Percentiles rank a stretch among this genome's conserved stretches.
These are phyloP conservation scores for Bicyclus anynana DNA, from an alignment of 1,140 invertebrate genomes.

Conservation along the genomic window DNA sequence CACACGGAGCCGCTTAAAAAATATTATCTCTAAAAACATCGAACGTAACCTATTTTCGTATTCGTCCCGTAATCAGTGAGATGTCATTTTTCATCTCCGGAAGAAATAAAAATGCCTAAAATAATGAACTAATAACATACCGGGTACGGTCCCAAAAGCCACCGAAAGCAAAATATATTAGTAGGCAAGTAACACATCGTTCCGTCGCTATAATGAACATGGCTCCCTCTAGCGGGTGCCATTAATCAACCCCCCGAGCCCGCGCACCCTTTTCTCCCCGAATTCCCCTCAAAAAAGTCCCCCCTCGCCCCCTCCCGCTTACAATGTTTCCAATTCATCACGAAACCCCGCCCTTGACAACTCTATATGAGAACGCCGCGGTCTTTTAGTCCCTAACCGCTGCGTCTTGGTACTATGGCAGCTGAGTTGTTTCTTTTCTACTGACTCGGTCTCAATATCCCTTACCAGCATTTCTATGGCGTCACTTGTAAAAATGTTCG, in stretches of 20 bases:
- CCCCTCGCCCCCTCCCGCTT: conserved; percentile 45
- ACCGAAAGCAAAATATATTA: conserved; percentile 72
- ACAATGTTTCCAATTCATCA: conserved; percentile 75
- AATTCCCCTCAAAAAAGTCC: conserved; percentile 51
- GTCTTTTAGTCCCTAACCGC: conserved; percentile 42
- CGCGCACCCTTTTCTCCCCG: conserved; percentile 33
- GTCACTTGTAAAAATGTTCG: conserved; percentile 27
- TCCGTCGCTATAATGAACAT: conserved; percentile 73
- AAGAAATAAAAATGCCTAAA: conserved; percentile 71
- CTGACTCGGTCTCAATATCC: conserved; percentile 28
- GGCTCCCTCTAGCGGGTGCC: conserved; percentile 63
- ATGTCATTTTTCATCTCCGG: conserved; percentile 61
- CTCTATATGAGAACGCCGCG: conserved; percentile 71
- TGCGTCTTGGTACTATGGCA: conserved; percentile 23
- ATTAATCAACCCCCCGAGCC: conserved; percentile 64
- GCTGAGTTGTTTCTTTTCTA: conserved; percentile 36
- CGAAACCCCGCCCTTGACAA: conserved; percentile 77
- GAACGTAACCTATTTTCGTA: conserved; percentile 40
- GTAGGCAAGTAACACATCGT: conserved; percentile 73
- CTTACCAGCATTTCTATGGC: conserved; percentile 24
- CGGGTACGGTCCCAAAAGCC: conserved; percentile 39
- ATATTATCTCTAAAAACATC: conserved; percentile 41
- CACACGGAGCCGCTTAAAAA: conserved; percentile 31
- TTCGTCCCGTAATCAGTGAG: conserved; percentile 43
- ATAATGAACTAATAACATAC: conserved; percentile 69